phyloP scores from a whole-genome alignment of 2,113 vertebrate genomes.

The Neopipo cinnamomea region DNA sequence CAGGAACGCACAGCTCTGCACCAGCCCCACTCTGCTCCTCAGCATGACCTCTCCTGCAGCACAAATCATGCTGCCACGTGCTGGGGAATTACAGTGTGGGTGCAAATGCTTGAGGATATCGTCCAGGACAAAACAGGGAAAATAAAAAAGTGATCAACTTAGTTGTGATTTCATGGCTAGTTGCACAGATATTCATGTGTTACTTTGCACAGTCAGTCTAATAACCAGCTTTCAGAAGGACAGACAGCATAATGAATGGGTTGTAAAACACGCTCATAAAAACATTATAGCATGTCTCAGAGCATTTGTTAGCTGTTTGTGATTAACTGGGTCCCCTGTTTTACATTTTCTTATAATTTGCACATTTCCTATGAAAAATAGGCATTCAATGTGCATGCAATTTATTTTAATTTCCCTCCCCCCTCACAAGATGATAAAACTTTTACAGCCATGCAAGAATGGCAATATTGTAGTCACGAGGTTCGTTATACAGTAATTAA shows the following conservation, averaged over 20 bases:
- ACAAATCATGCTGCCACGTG: accelerated
- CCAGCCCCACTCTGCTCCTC: background rate
- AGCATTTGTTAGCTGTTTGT: slow-evolving; percentile 70
- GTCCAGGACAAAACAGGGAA: background rate
- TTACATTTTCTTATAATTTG: slow-evolving; percentile 70
- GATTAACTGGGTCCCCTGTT: slow-evolving; percentile 66
- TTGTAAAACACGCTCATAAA: slow-evolving; percentile 76
- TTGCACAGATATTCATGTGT: slow-evolving; percentile 69
- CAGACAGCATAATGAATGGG: slow-evolving; percentile 79
- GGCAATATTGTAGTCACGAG: slow-evolving; percentile 54
- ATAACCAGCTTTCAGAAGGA: slow-evolving; percentile 78
- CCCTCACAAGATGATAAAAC: slow-evolving; percentile 58
- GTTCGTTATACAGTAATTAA: slow-evolving; percentile 79
- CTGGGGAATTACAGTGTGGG: accelerated
- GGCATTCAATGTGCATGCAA: slow-evolving; percentile 54
- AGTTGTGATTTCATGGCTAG: slow-evolving; percentile 71
- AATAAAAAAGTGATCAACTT: slow-evolving; percentile 19
- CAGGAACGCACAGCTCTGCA: background rate
- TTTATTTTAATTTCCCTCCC: slow-evolving; percentile 63
- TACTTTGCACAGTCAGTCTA: slow-evolving; percentile 70
- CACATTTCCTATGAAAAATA: slow-evolving; percentile 73
- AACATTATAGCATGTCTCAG: slow-evolving; percentile 72
- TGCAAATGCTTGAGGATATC: background rate
- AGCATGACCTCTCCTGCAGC: background rate
- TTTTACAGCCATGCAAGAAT: slow-evolving; percentile 62